Evolutionary conservation across 2,113 vertebrate genomes (phyloP), one percentile per base, ranked within the genome.

Genomic region (Prunella himalayana): DNA sequence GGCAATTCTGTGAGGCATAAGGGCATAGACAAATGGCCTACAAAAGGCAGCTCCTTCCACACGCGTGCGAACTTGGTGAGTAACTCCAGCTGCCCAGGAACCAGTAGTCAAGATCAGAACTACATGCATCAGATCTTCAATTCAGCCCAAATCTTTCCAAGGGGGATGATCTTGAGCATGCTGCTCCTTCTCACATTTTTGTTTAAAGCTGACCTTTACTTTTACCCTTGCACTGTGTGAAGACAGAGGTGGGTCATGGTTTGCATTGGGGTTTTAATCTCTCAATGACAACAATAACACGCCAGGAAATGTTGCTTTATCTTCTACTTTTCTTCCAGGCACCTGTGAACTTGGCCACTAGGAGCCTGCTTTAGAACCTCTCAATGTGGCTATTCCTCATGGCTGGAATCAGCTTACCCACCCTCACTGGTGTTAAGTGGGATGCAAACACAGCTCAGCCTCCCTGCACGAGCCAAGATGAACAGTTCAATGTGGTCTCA

Each of bases 51-150:
- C 60, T 81, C 72, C 51, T 69, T 94, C 78, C 79, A 91, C 2
- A 0, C 0, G 0, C 2, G 2, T 16, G 21, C 27, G 33, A 68
- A 15, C 33, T 41, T 21, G 9, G 15, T 27, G 17, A 87, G 59
- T 10, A 83, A 78, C 56, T 72, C 2, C 2, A 64, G 42, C 6
- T 88, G 49, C n/a, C 28, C 3, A 1, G 47, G 33, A 81, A 78
- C 37, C 57, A 25, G 35, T 5, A 60, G 45, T 50, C 82, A 86
- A 59, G 33, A 80, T 44, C 33, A 54, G 54, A 89, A 60, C n/a
- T 59, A 76, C 9, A 0, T 0, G 18, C 23, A 66, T 20, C 47
- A 78, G 35, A 78, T 30, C 42, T 24, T 69, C 49, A 37, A 3
- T 31, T 60, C 70, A 59, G 65, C 41, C 41, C 51, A 82, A 9